Percentiles rank a stretch among this genome's conserved stretches.
Evolutionary conservation across 2,113 vertebrate species (phyloP).

Genomic region (Hymenochirus boettgeri): DNA sequence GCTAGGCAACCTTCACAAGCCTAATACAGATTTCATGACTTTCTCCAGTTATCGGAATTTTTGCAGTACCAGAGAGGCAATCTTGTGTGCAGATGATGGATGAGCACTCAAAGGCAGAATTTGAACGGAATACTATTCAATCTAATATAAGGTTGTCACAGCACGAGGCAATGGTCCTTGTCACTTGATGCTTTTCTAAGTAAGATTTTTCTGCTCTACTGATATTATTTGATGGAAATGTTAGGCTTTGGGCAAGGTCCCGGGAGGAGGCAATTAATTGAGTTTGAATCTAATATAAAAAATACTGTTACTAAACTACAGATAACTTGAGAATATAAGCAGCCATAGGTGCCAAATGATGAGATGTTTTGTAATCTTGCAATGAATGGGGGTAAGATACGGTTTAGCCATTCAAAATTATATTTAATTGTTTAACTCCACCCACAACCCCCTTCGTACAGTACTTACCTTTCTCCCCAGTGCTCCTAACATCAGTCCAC

Average conservation of each 20-base stretch:
- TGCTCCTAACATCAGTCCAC: too few relatives aligned
- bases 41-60: neutral
- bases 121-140: conserved; percentile 8
- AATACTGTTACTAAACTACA: too few relatives aligned
- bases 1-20: neutral
- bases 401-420: too few relatives aligned
- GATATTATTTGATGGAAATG: neutral
- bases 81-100: conserved; percentile 26
- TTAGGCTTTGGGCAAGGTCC: conserved; percentile 14
- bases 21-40: neutral
- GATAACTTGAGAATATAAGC: too few relatives aligned
- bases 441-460: too few relatives aligned
- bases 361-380: too few relatives aligned
- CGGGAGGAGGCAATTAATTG: conserved; percentile 22
- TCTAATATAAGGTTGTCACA: conserved; percentile 5
- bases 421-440: too few relatives aligned
- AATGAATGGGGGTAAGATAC: too few relatives aligned
- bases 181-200: conserved; percentile 15
- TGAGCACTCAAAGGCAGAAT: conserved; percentile 14
- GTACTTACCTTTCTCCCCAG: too few relatives aligned
- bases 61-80: conserved; percentile 3
- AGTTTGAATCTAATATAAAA: neutral
- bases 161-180: conserved; percentile 15
- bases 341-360: too few relatives aligned
- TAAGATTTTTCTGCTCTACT: neutral